Percentiles rank a stretch among this genome's conserved stretches.
These are phyloP conservation scores for Leptosomus discolor DNA, from an alignment of 2,113 vertebrate genomes.

Conservation along the genomic window DNA sequence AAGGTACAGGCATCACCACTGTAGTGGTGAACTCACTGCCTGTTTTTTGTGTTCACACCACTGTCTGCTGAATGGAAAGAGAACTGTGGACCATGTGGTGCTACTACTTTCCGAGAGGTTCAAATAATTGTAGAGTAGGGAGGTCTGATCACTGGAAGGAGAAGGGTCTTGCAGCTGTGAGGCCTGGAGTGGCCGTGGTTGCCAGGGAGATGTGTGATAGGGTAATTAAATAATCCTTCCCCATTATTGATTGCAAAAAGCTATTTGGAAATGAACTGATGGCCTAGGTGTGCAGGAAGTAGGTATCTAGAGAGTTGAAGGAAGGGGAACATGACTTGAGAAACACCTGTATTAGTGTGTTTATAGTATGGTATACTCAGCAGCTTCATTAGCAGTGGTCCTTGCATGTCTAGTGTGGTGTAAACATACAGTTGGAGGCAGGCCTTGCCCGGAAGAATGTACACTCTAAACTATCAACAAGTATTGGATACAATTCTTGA, in stretches of 20 bases:
- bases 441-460: not conserved
- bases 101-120: not conserved
- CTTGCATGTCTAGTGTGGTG: rapidly evolving
- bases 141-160: not conserved
- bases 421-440: not conserved
- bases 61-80: not conserved
- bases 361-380: rapidly evolving
- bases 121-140: rapidly evolving
- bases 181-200: not conserved
- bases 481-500: not conserved
- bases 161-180: not conserved
- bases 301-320: not conserved
- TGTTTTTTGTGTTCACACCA: rapidly evolving
- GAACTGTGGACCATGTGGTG: not conserved
- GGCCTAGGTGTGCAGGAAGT: too few species aligned
- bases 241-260: not conserved
- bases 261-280: not conserved
- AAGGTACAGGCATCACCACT: not conserved
- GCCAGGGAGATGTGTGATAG: not conserved
- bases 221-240: not conserved
- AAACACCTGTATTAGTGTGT: not conserved
- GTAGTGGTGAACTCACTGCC: not conserved
- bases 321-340: not conserved
- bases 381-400: not conserved
- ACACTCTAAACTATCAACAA: rapidly evolving